A percentile compares a stretch with the other conserved stretches of the same genome.
phyloP scores from a whole-genome alignment of 1,140 invertebrate genomes.

The Eubasilissa regina region DNA sequence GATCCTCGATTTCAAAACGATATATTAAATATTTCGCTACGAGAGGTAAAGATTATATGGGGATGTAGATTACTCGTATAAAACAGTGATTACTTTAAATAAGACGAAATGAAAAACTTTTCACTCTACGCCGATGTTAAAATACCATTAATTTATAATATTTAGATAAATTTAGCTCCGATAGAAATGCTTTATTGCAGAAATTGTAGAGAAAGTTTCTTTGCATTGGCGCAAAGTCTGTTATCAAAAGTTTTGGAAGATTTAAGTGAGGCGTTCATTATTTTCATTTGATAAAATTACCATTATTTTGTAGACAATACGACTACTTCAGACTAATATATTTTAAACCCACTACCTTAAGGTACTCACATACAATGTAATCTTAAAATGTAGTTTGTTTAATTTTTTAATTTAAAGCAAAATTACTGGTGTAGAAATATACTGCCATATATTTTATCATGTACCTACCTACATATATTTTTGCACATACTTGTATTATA shows the following conservation, averaged over 20 bases:
- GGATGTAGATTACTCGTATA: no score
- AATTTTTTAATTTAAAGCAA: slow-evolving; percentile 1
- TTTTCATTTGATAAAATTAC: slow-evolving; percentile 8
- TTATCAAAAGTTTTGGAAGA: slow-evolving; percentile 33
- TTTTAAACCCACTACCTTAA: neutral
- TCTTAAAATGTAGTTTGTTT: slow-evolving; percentile 13
- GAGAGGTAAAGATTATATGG: no score
- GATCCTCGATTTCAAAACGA: no score
- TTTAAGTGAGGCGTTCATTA: slow-evolving; percentile 37
- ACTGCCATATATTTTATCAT: neutral
- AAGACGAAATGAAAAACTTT: no score
- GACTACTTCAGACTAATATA: slow-evolving; percentile 41
- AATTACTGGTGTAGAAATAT: neutral
- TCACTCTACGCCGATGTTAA: no score
- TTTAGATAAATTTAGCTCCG: no score
- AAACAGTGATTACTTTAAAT: no score
- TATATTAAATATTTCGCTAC: no score
- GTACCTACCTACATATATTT: neutral
- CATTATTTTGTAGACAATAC: slow-evolving; percentile 25
- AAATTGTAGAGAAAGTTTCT: no score
- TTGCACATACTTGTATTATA: neutral
- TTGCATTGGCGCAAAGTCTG: slow-evolving; percentile 8
- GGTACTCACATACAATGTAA: neutral
- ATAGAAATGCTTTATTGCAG: no score
- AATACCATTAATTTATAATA: no score